These are phyloP conservation scores for Aphidius colemani DNA, from an alignment of 2,888 invertebrate species.

Conservation along the genomic window DNA sequence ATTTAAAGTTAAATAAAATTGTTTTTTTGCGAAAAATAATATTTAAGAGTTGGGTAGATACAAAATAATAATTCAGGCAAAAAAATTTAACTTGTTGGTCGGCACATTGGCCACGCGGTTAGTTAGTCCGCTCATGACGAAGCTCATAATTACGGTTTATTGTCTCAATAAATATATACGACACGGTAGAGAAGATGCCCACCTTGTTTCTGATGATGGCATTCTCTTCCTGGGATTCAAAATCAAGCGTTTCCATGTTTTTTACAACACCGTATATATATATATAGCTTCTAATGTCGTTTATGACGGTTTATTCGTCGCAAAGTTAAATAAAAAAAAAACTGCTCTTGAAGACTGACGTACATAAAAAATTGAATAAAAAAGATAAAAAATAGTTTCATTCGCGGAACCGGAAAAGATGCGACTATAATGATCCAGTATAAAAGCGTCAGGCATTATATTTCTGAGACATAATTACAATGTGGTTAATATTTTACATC, in stretches of 20 bases:
- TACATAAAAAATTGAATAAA: no score
- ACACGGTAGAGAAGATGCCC: constrained; percentile 35
- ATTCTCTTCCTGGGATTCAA: constrained; percentile 50
- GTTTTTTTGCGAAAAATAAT: neutral
- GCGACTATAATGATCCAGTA: neutral
- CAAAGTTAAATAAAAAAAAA: neutral
- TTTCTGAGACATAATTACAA: neutral
- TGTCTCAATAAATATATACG: constrained; percentile 56
- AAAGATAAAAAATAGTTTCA: neutral
- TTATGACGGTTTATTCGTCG: constrained; percentile 1
- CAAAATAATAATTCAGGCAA: neutral
- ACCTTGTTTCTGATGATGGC: constrained; percentile 22
- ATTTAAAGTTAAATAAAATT: neutral
- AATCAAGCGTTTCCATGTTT: constrained; percentile 44
- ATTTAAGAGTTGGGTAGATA: no score
- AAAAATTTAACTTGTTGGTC: constrained; percentile 23
- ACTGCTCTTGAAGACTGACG: no score
- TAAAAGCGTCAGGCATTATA: neutral
- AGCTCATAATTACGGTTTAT: constrained; percentile 56
- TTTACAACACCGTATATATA: constrained; percentile 16
- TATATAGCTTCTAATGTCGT: constrained; percentile 15
- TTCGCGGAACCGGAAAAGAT: constrained; percentile 12
- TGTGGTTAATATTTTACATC: neutral
- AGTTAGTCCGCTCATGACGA: constrained; percentile 49
- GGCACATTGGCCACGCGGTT: constrained; percentile 38